Percentiles rank a stretch among this genome's conserved stretches.
Conservation (phyloP, 2,888 invertebrate genomes). For the Hyposoter didymator region DNA sequence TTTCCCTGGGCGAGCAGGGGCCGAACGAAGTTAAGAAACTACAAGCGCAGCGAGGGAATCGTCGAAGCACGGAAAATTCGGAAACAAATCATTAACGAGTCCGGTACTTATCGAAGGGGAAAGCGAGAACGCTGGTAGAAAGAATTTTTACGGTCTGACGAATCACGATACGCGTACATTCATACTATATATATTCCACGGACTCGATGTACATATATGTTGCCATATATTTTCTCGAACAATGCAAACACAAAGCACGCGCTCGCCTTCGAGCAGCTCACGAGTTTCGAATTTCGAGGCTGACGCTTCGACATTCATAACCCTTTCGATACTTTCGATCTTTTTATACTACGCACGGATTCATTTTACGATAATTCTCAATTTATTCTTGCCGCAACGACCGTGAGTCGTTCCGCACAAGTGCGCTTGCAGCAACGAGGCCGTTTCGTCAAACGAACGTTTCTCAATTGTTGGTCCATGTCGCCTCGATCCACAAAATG, state of each 20-base stretch:
- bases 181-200: neutral
- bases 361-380: neutral
- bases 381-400: neutral
- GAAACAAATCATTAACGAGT: slow-evolving; percentile 12
- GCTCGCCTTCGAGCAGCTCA: neutral
- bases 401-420: neutral
- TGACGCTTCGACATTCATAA: neutral
- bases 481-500: neutral
- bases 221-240: neutral
- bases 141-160: slow-evolving; percentile 62
- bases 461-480: neutral
- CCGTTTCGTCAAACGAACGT: neutral
- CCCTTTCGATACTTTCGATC: neutral
- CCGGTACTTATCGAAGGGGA: slow-evolving; percentile 53
- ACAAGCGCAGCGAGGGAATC: slow-evolving; percentile 3
- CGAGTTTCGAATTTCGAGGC: neutral
- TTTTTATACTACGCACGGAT: neutral
- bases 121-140: slow-evolving; percentile 53
- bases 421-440: neutral
- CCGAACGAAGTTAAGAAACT: neutral
- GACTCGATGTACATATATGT: neutral
- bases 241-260: slow-evolving; percentile 10
- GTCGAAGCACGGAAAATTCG: slow-evolving; percentile 50
- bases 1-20: neutral
- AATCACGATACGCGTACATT: neutral